Evolutionary conservation across 2,113 vertebrate species (phyloP).

Genomic region (Helogale parvula): DNA sequence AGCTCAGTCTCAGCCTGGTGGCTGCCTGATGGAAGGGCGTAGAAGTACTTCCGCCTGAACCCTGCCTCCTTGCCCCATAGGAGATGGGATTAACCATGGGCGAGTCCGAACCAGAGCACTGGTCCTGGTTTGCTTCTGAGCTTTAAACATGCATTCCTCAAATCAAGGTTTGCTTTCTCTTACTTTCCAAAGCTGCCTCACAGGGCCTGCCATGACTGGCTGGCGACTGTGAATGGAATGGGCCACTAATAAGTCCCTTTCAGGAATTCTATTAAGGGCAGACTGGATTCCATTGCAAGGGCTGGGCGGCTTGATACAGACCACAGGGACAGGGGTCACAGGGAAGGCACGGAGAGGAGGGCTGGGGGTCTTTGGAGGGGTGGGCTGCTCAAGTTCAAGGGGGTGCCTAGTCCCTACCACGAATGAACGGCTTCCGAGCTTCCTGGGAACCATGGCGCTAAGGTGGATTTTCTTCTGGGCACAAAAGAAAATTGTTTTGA

Average conservation of each 20-base stretch:
- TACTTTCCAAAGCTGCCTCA: constrained; percentile 14
- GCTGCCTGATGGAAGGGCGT: not conserved
- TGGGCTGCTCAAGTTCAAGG: not conserved
- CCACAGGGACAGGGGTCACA: fast-evolving
- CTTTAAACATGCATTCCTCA: constrained; percentile 22
- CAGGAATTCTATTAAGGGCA: constrained; percentile 44
- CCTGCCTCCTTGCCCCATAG: constrained; percentile 42
- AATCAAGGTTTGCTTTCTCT: constrained; percentile 57
- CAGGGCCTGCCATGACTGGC: constrained; percentile 22
- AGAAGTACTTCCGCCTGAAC: constrained; percentile 22
- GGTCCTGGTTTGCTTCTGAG: constrained; percentile 49
- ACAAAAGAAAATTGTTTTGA: not conserved
- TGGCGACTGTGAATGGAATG: constrained; percentile 1
- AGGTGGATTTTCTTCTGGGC: not conserved
- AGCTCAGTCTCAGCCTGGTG: constrained; percentile 54
- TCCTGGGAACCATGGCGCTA: not conserved
- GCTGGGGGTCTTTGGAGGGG: not conserved
- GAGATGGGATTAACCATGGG: constrained; percentile 40
- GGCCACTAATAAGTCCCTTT: constrained; percentile 32
- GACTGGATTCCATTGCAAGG: constrained; percentile 15
- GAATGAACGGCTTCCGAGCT: not conserved
- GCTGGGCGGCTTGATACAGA: not conserved
- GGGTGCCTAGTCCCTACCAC: not conserved
- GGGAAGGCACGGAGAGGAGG: not conserved
- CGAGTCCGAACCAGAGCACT: not conserved